Base-by-base conservation (phyloP, 2,888 invertebrate species). In the Sthenelais limicola region DNA sequence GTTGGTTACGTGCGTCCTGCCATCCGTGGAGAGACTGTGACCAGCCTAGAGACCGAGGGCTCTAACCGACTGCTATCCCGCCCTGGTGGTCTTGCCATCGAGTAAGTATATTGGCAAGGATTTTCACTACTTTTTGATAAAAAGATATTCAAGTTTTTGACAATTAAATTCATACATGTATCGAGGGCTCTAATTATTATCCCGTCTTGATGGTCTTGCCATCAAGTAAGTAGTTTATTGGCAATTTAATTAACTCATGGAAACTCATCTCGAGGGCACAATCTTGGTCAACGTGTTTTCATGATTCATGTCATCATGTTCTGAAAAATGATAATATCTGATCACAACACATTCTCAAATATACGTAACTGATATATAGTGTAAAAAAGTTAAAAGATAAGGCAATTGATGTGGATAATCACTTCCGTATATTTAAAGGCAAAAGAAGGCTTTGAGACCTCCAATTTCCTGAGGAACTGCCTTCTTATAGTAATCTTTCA, bases 1-100 rank as follows among this genome's bases (percentile, higher is more conserved):
- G 73, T 81, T 56, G 86, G 83, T 1, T 76, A 84, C 18, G 79
- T 86, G n/a, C 80, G 84, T 1, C 83, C 83, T 12, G 73, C 80
- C 48, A 73, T 81, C 4, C 72, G 79, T 47, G 82, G 83, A 30
- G 84, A 85, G 66, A 82, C 82, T 24, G 76, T 78, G 7, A 76
- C 76, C 21, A 69, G 74, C 9, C 58, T 85, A n/a, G 77, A 80
- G 5, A 74, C 83, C 33, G 84, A 83, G 35, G 79, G 80, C 24
- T 79, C 80, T 68, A 75, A 78, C 56, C 80, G 79, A 58, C 66
- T 86, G 9, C 77, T 82, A 35, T 82, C 81, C 49, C 74, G 80
- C 51, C 74, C 80, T 12, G 81, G 82, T 68, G 85, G 83, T 52
- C 80, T 81, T 35, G 81, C 78, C 69, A 77, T 83, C 33, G 80